Evolutionary conservation across 1,140 invertebrate species (phyloP).

Genomic region (Drosophila baimaii): DNA sequence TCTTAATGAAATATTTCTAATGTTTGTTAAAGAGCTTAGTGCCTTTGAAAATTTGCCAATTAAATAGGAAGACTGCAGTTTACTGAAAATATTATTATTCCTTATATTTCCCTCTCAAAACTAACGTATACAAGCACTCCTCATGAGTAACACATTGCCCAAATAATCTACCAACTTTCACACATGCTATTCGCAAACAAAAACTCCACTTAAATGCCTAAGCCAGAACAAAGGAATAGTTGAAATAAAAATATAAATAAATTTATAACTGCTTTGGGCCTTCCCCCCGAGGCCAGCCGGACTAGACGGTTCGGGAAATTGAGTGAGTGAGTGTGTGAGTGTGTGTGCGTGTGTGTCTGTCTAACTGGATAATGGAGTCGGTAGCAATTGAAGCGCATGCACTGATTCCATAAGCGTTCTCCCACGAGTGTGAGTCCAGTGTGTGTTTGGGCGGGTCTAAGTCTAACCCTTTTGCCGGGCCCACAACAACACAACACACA

Average conservation of each 20-base stretch:
- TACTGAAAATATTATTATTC: too few species aligned
- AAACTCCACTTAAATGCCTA: conserved; percentile 16
- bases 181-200: conserved; percentile 10
- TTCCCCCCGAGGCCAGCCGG: conserved; percentile 3
- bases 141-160: neutral
- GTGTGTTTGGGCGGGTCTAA: conserved; percentile 9
- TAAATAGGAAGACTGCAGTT: too few species aligned
- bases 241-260: conserved; percentile 28
- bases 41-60: too few species aligned
- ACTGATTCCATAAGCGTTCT: conserved; percentile 66
- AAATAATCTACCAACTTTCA: conserved; percentile 38
- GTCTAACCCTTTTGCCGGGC: conserved; percentile 27
- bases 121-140: neutral
- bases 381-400: conserved; percentile 70
- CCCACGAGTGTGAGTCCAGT: conserved; percentile 19
- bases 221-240: conserved; percentile 21
- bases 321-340: conserved; percentile 18
- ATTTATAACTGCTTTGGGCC: conserved; percentile 22
- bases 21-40: too few species aligned
- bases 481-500: too few species aligned
- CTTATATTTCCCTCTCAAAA: neutral
- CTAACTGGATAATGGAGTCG: conserved; percentile 62
- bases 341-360: conserved; percentile 14
- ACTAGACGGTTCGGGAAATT: conserved; percentile 16
- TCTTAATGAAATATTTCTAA: too few species aligned